Evolutionary conservation across 2,888 invertebrate species (phyloP).

Genomic region (Branchellion lobata): DNA sequence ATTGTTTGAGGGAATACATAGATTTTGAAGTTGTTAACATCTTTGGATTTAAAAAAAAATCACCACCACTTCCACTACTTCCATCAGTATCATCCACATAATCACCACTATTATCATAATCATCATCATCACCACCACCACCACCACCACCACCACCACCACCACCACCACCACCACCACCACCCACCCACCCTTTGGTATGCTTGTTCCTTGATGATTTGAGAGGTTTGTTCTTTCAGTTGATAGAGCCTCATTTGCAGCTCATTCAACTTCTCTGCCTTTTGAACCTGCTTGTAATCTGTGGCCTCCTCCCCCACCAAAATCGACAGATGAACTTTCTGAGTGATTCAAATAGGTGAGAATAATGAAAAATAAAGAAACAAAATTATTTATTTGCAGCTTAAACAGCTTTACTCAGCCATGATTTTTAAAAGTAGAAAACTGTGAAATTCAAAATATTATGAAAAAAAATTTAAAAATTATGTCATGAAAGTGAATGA

Average conservation of each 20-base stretch:
- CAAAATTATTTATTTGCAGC: neutral
- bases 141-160: no score
- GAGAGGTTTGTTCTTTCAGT: slow-evolving; percentile 93
- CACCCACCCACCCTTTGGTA: slow-evolving; percentile 72
- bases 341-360: neutral
- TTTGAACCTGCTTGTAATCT: slow-evolving; percentile 93
- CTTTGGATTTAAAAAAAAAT: no score
- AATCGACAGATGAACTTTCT: slow-evolving; percentile 91
- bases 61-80: no score
- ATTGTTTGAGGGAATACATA: no score
- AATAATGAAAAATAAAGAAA: slow-evolving; percentile 2
- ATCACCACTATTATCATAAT: no score
- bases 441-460: neutral
- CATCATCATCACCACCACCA: no score
- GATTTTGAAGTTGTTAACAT: no score
- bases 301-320: slow-evolving; percentile 98
- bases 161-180: no score
- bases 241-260: slow-evolving; percentile 91
- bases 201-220: slow-evolving; percentile 98
- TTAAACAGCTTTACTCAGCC: neutral
- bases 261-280: slow-evolving; percentile 93
- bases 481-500: neutral
- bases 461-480: neutral
- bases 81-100: no score
- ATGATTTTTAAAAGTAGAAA: neutral